A percentile compares a stretch with the other conserved stretches of the same genome.
These are phyloP conservation scores for Malthinus flaveolus DNA, from an alignment of 2,888 invertebrate species.

Conservation along the genomic window DNA sequence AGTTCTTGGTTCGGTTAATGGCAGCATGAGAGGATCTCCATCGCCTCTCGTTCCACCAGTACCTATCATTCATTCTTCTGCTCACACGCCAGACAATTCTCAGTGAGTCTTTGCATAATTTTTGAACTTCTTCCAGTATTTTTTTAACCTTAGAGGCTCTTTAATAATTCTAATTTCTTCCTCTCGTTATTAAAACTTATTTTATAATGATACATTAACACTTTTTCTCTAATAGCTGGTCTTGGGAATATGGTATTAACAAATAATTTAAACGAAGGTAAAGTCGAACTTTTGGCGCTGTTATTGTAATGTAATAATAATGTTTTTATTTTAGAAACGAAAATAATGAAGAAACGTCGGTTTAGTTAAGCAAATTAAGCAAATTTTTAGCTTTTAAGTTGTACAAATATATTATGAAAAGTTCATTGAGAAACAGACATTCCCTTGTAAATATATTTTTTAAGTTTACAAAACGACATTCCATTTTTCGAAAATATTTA, in stretches of 20 bases:
- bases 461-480: too few relatives aligned
- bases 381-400: conserved; percentile 7
- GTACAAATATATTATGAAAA: not conserved
- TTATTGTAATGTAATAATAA: not conserved
- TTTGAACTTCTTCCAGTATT: not conserved
- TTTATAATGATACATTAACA: not conserved
- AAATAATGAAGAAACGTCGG: conserved; percentile 56
- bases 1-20: conserved; percentile 50
- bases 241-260: conserved; percentile 54
- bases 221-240: conserved; percentile 43
- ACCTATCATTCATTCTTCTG: conserved; percentile 48
- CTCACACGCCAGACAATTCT: conserved; percentile 46
- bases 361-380: conserved; percentile 35
- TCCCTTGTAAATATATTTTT: not conserved
- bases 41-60: conserved; percentile 52
- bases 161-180: not conserved
- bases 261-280: conserved; percentile 38
- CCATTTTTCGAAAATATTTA: too few relatives aligned
- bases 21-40: conserved; percentile 51
- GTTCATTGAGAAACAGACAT: not conserved
- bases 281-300: not conserved
- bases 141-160: not conserved
- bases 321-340: conserved; percentile 50
- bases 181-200: not conserved
- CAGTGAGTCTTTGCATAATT: conserved; percentile 44